Conservation (phyloP, 2,888 invertebrate species). For the Apamea anceps region DNA sequence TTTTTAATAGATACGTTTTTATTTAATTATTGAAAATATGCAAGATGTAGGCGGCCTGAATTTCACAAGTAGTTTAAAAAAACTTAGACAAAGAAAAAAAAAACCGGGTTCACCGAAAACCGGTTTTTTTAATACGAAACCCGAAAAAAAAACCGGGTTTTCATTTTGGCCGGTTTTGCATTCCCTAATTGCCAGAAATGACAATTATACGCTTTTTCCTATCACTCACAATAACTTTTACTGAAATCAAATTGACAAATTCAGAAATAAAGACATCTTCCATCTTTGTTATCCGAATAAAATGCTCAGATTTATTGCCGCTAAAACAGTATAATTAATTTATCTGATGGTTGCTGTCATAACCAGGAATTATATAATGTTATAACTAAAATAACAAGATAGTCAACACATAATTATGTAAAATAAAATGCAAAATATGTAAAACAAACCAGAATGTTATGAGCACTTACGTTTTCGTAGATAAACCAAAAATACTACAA, state of each 20-base stretch:
- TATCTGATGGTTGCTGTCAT: not conserved
- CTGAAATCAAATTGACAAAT: not conserved
- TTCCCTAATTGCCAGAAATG: too few relatives aligned
- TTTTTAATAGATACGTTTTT: too few relatives aligned
- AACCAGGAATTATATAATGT: not conserved
- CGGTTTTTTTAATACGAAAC: too few relatives aligned
- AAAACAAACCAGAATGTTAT: constrained; percentile 42
- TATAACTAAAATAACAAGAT: constrained; percentile 19
- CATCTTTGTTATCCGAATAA: not conserved
- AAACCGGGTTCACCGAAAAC: too few relatives aligned
- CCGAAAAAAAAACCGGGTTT: too few relatives aligned
- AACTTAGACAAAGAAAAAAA: too few relatives aligned
- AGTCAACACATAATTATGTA: constrained; percentile 6
- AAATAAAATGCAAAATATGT: constrained; percentile 44
- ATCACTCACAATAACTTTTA: not conserved
- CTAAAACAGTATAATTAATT: not conserved
- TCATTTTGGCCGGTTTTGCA: too few relatives aligned
- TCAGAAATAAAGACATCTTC: not conserved
- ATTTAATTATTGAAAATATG: too few relatives aligned
- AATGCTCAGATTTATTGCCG: not conserved
- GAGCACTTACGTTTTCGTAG: constrained; percentile 50
- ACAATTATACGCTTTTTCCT: not conserved
- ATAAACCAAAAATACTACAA: constrained; percentile 61
- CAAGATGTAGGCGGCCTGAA: too few relatives aligned
- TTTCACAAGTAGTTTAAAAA: too few relatives aligned